Conservation (phyloP, 2,888 invertebrate species). For the Drosophila atripex region DNA sequence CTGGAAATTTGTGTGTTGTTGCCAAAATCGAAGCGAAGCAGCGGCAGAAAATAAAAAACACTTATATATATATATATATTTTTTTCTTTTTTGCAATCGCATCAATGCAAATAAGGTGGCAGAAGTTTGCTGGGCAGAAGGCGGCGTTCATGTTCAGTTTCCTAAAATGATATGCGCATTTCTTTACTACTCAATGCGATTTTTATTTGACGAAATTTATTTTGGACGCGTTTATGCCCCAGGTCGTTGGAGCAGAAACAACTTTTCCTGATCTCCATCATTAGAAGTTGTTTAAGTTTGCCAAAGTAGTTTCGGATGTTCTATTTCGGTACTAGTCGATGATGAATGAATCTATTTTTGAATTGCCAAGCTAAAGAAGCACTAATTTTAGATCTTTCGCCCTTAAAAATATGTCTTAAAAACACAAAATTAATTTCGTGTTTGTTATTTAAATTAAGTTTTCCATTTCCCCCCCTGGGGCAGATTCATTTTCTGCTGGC, state of each 20-base stretch:
- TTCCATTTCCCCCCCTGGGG: slow-evolving; percentile 15
- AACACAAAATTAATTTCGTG: slow-evolving; percentile 8
- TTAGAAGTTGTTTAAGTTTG: slow-evolving; percentile 15
- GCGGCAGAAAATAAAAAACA: slow-evolving; percentile 9
- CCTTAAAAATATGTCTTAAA: slow-evolving; percentile 1
- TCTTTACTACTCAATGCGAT: slow-evolving; percentile 42
- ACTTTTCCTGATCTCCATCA: slow-evolving; percentile 30
- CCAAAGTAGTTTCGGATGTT: background rate
- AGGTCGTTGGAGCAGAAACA: slow-evolving; percentile 29
- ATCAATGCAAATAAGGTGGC: slow-evolving; percentile 74
- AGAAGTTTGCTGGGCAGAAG: slow-evolving; percentile 25
- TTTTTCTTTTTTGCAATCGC: slow-evolving; percentile 62
- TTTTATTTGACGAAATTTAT: slow-evolving; percentile 44
- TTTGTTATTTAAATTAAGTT: slow-evolving; percentile 64
- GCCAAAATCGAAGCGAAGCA: slow-evolving; percentile 23
- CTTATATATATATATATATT: slow-evolving; percentile 34
- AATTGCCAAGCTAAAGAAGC: no score
- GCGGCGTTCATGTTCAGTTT: slow-evolving; percentile 56
- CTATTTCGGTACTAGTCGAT: background rate
- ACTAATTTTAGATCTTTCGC: no score
- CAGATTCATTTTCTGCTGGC: slow-evolving; percentile 31
- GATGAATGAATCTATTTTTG: no score
- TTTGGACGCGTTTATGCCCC: slow-evolving; percentile 14
- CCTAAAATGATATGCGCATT: slow-evolving; percentile 64
- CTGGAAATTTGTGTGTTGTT: slow-evolving; percentile 65